Evolutionary conservation across 2,888 invertebrate species (phyloP), one percentile per base, ranked within the genome.

Genomic region (Aspidiotus rigidus): DNA sequence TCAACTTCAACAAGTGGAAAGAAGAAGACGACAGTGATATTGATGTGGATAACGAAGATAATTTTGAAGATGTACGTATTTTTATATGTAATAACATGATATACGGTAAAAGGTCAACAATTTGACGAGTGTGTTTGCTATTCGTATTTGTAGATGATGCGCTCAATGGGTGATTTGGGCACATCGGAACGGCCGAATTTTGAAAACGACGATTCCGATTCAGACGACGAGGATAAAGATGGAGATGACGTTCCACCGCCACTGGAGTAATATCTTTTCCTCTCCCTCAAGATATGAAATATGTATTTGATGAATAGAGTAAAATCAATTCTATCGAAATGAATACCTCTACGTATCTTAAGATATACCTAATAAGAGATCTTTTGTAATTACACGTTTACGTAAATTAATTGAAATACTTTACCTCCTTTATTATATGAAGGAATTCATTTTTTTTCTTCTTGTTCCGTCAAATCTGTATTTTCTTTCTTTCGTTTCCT

Each of bases 1-100:
- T 95, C 75, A 97, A 98, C 78, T 99, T 98, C 79, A 91, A 93
- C 78, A 95, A 95, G 81, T 98, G 96, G 73, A 72, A 73, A 53
- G 72, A 72, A 66, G 71, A 71, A 62, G 72, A 72, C 15, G 73
- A 72, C 7, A 72, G 71, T 15, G 73, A 73, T 40, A 15, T 42
- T 11, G 71, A 69, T 10, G 6, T 15, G 13, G 69, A 71, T 55
- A 64, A 28, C 6, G 71, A 70, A 44, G 57, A 41, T n/a, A 72
- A 72, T 62, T 66, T 72, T 55, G 72, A 70, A 62, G 70, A 72
- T 28, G 72, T 72, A 72, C 56, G 69, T 71, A 1, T 9, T 17
- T 1, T 3, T 53, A 5, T 53, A 5, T 53, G 5, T 3, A n/a
- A 53, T 11, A 53, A n/a, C 53, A 28, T 28, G 5, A 28, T 28